These are phyloP conservation scores for Cyclophora punctaria DNA, from an alignment of 2,888 invertebrate genomes.

Conservation along the genomic window DNA sequence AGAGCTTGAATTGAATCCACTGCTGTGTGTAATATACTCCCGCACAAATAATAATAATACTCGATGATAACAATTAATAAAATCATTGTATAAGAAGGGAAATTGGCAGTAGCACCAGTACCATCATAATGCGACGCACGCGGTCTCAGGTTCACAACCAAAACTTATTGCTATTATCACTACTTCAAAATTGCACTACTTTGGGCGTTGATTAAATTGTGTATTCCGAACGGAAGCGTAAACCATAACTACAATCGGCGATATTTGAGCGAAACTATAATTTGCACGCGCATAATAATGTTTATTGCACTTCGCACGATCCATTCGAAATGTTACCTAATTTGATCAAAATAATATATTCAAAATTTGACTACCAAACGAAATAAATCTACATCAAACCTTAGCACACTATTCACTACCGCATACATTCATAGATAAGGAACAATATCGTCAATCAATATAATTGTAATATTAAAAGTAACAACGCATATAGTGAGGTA, in stretches of 20 bases:
- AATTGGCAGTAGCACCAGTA: constrained; percentile 61
- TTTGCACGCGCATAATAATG: constrained; percentile 42
- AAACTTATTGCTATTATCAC: constrained; percentile 74
- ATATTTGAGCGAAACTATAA: constrained; percentile 50
- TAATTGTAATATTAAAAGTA: constrained; percentile 45
- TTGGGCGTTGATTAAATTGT: constrained; percentile 50
- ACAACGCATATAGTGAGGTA: constrained; percentile 36
- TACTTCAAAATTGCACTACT: constrained; percentile 66
- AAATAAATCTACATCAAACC: constrained; percentile 72
- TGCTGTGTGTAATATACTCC: constrained; percentile 49
- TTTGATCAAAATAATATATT: constrained; percentile 66
- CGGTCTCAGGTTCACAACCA: constrained; percentile 66
- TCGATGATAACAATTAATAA: constrained; percentile 66
- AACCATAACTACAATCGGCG: constrained; percentile 39
- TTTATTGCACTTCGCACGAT: constrained; percentile 51
- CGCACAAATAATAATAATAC: constrained; percentile 65
- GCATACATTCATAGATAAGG: constrained; percentile 73
- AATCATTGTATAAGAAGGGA: constrained; percentile 53
- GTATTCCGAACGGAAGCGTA: constrained; percentile 49
- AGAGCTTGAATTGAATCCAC: constrained; percentile 46
- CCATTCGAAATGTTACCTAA: constrained; percentile 51
- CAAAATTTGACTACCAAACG: constrained; percentile 67
- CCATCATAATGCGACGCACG: constrained; percentile 45
- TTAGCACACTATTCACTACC: constrained; percentile 72
- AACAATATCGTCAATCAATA: constrained; percentile 66